Evolutionary conservation across 2,113 vertebrate species (phyloP), one percentile per base, ranked within the genome.

Genomic region (Chitala chitala): DNA sequence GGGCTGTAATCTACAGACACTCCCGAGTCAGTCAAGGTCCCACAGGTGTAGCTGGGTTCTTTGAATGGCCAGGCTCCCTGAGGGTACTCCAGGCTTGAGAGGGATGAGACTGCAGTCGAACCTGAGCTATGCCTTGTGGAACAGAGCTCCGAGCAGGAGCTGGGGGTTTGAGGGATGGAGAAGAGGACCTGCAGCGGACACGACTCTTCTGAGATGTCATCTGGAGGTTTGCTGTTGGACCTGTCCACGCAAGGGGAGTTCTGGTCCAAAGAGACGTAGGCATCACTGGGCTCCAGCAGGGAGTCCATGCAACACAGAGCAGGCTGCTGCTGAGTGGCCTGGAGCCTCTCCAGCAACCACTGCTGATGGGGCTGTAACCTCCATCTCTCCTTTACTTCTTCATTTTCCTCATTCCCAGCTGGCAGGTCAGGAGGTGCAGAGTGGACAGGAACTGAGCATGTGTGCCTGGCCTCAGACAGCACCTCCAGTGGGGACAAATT

Each of bases 1-100:
- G 87, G 87, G 75, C 91, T 94, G 73, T 92, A 94, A 78, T 93
- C 92, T 72, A 92, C 89, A 1, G 91, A 94, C 40, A 94, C 91
- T 0, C 92, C 92, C 0, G 92, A 94, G 75, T 94, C 91, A 0
- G 92, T 92, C 22, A 91, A 90, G 33, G 91, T 80, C 78, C 92
- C 90, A 80, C 93, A 94, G 26, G 88, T 80, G 78, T 92, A 92
- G 71, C 86, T 86, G 0, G 81, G 82, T 40, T 77, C 81, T 8
- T 89, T 89, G 20, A 84, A 71, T 4, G 81, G 81, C 71, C 90
- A 91, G 9, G 69, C 78, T 1, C 85, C 76, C 8, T 91, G 89
- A 4, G 91, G 90, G 73, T 90, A 91, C 76, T 95, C 92, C 13
- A 92, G 92, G 78, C 91, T 92, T 54, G 86, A 83, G 55, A 88